These are phyloP conservation scores for Cryptus viduatorius DNA, from an alignment of 2,888 invertebrate genomes.

Conservation along the genomic window DNA sequence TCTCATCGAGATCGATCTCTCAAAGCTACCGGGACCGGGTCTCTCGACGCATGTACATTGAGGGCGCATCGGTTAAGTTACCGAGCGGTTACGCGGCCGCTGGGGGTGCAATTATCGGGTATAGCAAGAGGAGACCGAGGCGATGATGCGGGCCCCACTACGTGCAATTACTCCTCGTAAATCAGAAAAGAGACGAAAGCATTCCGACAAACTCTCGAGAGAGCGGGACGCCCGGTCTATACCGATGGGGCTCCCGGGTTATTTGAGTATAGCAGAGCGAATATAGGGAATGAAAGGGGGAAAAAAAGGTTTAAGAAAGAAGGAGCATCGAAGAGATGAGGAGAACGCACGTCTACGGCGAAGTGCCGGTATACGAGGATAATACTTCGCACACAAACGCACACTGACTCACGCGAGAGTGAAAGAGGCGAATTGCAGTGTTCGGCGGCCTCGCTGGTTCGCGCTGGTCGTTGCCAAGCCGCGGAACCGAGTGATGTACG, in stretches of 20 bases:
- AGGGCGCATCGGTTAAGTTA: slow-evolving; percentile 66
- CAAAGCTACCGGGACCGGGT: slow-evolving; percentile 52
- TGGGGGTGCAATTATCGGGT: slow-evolving; percentile 70
- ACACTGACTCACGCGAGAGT: slow-evolving; percentile 39
- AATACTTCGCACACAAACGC: neutral
- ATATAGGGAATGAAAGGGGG: slow-evolving; percentile 17
- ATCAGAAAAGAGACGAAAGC: slow-evolving; percentile 70
- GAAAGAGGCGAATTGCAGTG: slow-evolving; percentile 57
- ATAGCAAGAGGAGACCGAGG: slow-evolving; percentile 57
- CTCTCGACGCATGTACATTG: slow-evolving; percentile 33
- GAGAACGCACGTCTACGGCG: neutral
- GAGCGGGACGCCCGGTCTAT: slow-evolving; percentile 2
- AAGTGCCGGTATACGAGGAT: neutral
- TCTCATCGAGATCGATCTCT: slow-evolving; percentile 60
- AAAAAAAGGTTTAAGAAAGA: slow-evolving; percentile 24
- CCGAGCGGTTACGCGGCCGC: slow-evolving; percentile 63
- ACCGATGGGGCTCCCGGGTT: neutral
- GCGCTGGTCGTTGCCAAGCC: slow-evolving; percentile 39
- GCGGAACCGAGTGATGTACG: slow-evolving; percentile 69
- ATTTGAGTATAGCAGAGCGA: slow-evolving; percentile 24
- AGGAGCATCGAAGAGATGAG: slow-evolving; percentile 12
- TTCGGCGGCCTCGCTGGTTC: slow-evolving; percentile 29
- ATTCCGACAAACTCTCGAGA: slow-evolving; percentile 44
- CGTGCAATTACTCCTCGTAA: slow-evolving; percentile 77
- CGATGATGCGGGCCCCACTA: slow-evolving; percentile 72